These are phyloP conservation scores for Hycleus cichorii DNA, from an alignment of 1,140 invertebrate species.

Conservation along the genomic window DNA sequence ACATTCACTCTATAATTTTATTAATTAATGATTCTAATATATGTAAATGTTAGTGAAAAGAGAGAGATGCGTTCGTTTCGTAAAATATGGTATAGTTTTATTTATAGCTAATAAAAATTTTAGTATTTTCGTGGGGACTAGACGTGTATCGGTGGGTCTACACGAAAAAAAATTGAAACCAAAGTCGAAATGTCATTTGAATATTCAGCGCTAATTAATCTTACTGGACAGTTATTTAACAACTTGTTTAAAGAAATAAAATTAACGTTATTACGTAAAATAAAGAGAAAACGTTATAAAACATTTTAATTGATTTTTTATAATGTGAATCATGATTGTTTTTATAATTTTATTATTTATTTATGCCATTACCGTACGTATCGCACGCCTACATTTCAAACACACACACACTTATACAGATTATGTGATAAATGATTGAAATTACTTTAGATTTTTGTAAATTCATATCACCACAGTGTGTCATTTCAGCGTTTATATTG, in stretches of 20 bases:
- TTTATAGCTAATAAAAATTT: constrained; percentile 14
- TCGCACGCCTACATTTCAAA: constrained; percentile 17
- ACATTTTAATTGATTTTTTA: constrained; percentile 14
- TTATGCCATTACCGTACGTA: constrained; percentile 22
- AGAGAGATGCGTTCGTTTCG: neutral
- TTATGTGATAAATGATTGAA: constrained; percentile 24
- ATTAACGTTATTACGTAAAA: constrained; percentile 15
- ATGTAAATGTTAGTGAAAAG: constrained; percentile 13
- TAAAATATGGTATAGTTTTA: constrained; percentile 10
- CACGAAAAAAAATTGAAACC: no score
- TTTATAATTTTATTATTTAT: constrained; percentile 28
- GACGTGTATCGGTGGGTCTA: no score
- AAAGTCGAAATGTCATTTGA: neutral
- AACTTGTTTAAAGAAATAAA: constrained; percentile 15
- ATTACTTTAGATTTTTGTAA: constrained; percentile 13
- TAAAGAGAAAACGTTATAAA: constrained; percentile 6
- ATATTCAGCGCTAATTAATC: constrained; percentile 10
- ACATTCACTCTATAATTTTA: neutral
- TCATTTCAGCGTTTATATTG: neutral
- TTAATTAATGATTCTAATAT: constrained; percentile 12
- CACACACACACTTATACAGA: neutral
- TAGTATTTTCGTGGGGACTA: constrained; percentile 1
- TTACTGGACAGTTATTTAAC: constrained; percentile 11
- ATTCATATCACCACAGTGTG: no score
- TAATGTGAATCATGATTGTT: constrained; percentile 24